Percentiles rank a stretch among this genome's conserved stretches.
phyloP scores from a whole-genome alignment of 1,140 invertebrate species.

The Bradynema listronoti region DNA sequence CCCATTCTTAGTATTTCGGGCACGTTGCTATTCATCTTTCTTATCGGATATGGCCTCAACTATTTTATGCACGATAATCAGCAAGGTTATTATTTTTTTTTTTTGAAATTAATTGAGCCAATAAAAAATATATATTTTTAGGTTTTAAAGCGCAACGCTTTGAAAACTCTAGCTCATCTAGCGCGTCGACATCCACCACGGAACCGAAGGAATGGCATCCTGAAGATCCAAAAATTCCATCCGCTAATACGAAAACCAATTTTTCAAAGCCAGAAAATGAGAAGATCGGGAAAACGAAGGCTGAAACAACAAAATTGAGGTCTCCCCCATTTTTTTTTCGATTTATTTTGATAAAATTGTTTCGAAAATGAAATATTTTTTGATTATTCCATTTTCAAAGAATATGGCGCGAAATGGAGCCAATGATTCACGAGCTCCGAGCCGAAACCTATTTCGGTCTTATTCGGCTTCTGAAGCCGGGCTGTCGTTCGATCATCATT shows the following conservation, averaged over 20 bases:
- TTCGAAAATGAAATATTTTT: no score
- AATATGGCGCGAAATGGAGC: slow-evolving; percentile 40
- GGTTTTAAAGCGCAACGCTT: no score
- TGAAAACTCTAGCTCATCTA: no score
- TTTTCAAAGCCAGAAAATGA: slow-evolving; percentile 8
- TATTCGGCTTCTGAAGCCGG: slow-evolving; percentile 82
- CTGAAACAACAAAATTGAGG: not conserved
- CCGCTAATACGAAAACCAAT: not conserved
- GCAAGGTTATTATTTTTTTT: no score
- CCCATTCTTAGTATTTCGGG: slow-evolving; percentile 52
- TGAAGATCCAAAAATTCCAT: slow-evolving; percentile 47
- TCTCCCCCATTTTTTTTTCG: not conserved
- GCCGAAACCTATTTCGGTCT: slow-evolving; percentile 91
- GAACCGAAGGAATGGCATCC: slow-evolving; percentile 48
- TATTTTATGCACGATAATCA: slow-evolving; percentile 14
- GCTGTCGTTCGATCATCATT: slow-evolving; percentile 82
- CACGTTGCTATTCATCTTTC: slow-evolving; percentile 50
- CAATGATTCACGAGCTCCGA: slow-evolving; percentile 74
- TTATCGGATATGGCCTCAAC: slow-evolving; percentile 45
- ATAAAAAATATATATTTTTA: no score
- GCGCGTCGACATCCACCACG: no score
- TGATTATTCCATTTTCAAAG: slow-evolving; percentile 10
- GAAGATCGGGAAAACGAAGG: slow-evolving; percentile 11
- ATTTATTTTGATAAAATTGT: no score
- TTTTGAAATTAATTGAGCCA: no score